Conservation (phyloP, 2,797 vertebrate genomes). For the Epinephelus awoara region DNA sequence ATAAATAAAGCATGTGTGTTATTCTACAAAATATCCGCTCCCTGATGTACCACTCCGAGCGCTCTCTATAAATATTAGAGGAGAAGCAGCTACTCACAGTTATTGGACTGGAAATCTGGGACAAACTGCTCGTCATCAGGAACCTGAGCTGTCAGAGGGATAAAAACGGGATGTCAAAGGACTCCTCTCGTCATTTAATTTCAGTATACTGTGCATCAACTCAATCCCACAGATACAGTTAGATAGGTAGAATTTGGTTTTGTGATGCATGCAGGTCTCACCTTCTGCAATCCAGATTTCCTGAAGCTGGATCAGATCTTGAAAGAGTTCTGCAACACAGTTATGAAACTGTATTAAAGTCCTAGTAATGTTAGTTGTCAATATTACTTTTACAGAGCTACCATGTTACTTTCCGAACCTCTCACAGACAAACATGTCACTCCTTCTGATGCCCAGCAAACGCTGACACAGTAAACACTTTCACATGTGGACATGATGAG, state of each 20-base stretch:
- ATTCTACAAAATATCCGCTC: background rate
- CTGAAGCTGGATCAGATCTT: constrained; percentile 95
- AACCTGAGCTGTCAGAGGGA: constrained; percentile 88
- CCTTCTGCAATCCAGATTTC: constrained; percentile 98
- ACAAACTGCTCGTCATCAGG: constrained; percentile 97
- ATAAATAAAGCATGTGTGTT: constrained; percentile 15
- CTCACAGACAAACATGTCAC: background rate
- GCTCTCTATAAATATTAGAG: constrained; percentile 13
- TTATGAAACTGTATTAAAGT: background rate
- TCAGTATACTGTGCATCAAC: background rate
- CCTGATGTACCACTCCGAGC: background rate
- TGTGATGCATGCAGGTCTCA: constrained; percentile 68
- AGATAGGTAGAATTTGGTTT: background rate
- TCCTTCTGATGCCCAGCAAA: background rate
- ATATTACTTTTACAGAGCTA: no score
- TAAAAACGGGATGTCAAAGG: background rate
- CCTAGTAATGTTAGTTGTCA: no score
- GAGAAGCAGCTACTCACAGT: constrained; percentile 87
- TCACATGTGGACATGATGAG: background rate
- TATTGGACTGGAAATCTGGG: constrained; percentile 97
- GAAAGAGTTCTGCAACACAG: constrained; percentile 91
- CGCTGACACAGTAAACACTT: background rate
- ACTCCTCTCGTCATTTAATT: background rate
- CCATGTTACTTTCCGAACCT: no score
- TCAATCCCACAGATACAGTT: no score